Percentiles rank a stretch among this genome's conserved stretches.
Evolutionary conservation across 2,113 vertebrate species (phyloP).

Genomic region (Cynocephalus volans): DNA sequence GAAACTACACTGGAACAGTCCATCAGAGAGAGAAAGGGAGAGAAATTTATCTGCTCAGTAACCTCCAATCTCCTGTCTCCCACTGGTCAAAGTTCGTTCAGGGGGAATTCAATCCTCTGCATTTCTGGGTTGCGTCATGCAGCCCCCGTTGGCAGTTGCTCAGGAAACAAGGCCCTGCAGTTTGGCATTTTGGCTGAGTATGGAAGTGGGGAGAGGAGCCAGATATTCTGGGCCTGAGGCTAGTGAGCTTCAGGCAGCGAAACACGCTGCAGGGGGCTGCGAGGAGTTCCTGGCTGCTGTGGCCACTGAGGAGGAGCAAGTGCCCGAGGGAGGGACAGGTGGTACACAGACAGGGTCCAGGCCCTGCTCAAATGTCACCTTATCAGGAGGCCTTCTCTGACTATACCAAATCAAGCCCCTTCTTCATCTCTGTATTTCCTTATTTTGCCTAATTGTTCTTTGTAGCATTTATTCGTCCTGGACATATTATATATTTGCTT

Average conservation of each 20-base stretch:
- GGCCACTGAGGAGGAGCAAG: background rate
- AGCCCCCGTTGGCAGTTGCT: background rate
- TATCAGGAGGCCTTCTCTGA: background rate
- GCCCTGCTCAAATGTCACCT: background rate
- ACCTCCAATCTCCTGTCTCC: background rate
- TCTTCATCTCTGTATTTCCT: background rate
- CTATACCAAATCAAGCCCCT: background rate
- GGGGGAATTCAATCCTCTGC: background rate
- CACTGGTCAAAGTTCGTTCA: background rate
- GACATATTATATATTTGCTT: background rate
- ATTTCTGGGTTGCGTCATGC: background rate
- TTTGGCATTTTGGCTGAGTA: background rate
- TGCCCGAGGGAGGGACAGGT: background rate
- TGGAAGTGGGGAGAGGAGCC: background rate
- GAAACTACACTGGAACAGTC: background rate
- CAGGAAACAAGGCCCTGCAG: background rate
- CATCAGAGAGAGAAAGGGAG: background rate
- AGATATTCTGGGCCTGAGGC: background rate
- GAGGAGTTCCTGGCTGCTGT: background rate
- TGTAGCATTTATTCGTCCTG: background rate
- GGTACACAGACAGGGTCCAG: background rate
- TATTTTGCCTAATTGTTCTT: background rate
- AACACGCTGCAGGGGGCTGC: background rate
- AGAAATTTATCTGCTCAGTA: background rate
- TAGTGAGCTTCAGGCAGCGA: background rate